Percentiles rank a stretch among this genome's conserved stretches.
phyloP scores from a whole-genome alignment of 2,113 vertebrate species.

The Pionites leucogaster region DNA sequence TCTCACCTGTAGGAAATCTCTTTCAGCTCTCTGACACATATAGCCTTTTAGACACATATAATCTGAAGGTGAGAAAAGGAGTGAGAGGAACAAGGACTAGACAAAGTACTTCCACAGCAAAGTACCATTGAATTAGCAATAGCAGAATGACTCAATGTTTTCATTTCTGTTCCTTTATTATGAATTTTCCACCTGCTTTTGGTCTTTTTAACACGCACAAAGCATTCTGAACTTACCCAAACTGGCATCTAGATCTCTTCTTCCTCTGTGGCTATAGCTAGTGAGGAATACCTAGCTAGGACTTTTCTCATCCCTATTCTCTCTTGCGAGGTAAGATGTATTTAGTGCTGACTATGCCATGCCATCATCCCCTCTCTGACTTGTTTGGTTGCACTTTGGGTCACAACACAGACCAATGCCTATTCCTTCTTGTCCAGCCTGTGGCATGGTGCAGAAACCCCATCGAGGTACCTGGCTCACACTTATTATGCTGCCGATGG shows the following conservation, averaged over 20 bases:
- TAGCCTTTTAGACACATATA: background rate
- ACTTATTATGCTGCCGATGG: rapidly evolving
- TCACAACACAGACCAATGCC: background rate
- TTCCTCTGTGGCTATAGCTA: background rate
- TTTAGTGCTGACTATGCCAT: background rate
- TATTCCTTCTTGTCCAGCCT: background rate
- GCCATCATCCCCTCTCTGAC: background rate
- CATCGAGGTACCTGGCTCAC: background rate
- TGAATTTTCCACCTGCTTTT: background rate
- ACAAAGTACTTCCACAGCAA: background rate
- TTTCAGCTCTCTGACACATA: background rate
- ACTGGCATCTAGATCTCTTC: background rate
- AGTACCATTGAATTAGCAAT: background rate
- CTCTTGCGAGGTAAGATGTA: background rate
- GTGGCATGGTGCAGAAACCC: background rate
- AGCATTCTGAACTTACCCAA: background rate
- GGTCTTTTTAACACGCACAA: background rate
- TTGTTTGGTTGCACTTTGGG: background rate
- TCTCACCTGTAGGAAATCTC: background rate
- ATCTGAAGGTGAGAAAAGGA: background rate
- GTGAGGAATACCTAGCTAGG: background rate
- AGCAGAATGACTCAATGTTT: background rate
- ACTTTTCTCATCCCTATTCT: background rate
- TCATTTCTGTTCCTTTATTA: background rate
- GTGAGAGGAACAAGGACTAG: background rate